Conservation (phyloP, 2,888 invertebrate genomes). For the Biston stratarius region DNA sequence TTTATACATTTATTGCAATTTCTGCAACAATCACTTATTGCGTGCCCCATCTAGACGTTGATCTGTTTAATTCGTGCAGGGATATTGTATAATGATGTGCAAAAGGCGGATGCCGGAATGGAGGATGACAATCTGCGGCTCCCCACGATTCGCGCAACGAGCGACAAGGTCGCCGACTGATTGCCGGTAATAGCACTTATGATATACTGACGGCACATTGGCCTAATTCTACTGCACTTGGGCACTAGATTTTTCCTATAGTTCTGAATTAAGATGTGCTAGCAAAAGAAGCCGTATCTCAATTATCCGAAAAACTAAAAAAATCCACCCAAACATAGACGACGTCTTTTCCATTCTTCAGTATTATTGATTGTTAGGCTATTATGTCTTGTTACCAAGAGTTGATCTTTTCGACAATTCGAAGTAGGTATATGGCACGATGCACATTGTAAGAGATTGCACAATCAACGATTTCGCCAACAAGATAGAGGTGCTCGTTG, state of each 20-base stretch:
- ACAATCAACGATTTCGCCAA: conserved; percentile 48
- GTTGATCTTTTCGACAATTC: conserved; percentile 12
- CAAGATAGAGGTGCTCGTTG: conserved; percentile 51
- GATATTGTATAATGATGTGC: conserved; percentile 77
- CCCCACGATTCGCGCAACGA: conserved; percentile 84
- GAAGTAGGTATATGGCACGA: conserved; percentile 42
- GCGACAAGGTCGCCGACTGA: conserved; percentile 83
- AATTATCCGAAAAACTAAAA: neutral
- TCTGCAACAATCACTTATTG: conserved; percentile 15
- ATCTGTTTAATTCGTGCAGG: conserved; percentile 45
- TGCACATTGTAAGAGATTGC: conserved; percentile 51
- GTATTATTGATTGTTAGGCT: neutral
- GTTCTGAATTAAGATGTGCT: neutral
- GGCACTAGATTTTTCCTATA: conserved; percentile 29
- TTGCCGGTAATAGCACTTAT: conserved; percentile 80
- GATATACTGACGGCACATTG: conserved; percentile 73
- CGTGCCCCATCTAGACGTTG: conserved; percentile 17
- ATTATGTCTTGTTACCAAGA: neutral
- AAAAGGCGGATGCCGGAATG: conserved; percentile 81
- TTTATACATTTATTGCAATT: neutral
- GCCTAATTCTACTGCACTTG: conserved; percentile 69
- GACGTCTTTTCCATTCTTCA: neutral
- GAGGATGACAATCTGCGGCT: conserved; percentile 81
- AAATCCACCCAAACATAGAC: neutral
- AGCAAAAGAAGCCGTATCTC: neutral